Evolutionary conservation across 2,888 invertebrate species (phyloP).

Genomic region (Synanthedon vespiformis): DNA sequence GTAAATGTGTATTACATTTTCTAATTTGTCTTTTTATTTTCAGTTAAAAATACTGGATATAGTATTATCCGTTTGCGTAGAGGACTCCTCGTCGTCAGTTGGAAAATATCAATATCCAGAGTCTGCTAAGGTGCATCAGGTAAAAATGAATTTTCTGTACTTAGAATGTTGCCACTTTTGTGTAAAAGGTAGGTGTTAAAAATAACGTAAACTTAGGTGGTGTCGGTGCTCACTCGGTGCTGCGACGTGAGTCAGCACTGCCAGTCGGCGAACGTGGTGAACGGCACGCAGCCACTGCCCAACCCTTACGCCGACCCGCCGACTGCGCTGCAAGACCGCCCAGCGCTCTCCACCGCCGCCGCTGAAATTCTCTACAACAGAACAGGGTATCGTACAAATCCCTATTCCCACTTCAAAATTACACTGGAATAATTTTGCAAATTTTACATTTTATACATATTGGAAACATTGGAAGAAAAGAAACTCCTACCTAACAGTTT

Average conservation of each 20-base stretch:
- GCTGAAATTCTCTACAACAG: constrained; percentile 86
- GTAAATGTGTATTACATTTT: constrained; percentile 3
- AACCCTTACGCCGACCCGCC: constrained; percentile 79
- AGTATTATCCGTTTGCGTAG: constrained; percentile 91
- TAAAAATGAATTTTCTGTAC: constrained; percentile 21
- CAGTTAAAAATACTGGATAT: constrained; percentile 90
- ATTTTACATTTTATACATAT: too few species aligned
- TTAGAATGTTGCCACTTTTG: neutral
- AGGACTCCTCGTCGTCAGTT: constrained; percentile 91
- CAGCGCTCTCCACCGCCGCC: constrained; percentile 69
- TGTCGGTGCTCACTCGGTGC: constrained; percentile 90
- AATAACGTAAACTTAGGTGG: constrained; percentile 54
- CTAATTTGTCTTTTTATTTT: constrained; percentile 8
- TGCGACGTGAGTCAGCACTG: constrained; percentile 85
- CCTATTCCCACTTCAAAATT: too few species aligned
- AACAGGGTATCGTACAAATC: constrained; percentile 68
- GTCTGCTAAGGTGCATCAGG: constrained; percentile 92
- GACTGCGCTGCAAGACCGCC: constrained; percentile 29
- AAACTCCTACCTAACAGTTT: too few species aligned
- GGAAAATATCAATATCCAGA: constrained; percentile 98
- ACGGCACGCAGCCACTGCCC: constrained; percentile 73
- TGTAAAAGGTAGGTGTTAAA: neutral
- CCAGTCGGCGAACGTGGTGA: constrained; percentile 64
- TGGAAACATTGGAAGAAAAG: too few species aligned
- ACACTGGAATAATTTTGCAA: too few species aligned